These are phyloP conservation scores for Pagetopsis macropterus DNA, from an alignment of 2,797 vertebrate genomes.

Conservation along the genomic window DNA sequence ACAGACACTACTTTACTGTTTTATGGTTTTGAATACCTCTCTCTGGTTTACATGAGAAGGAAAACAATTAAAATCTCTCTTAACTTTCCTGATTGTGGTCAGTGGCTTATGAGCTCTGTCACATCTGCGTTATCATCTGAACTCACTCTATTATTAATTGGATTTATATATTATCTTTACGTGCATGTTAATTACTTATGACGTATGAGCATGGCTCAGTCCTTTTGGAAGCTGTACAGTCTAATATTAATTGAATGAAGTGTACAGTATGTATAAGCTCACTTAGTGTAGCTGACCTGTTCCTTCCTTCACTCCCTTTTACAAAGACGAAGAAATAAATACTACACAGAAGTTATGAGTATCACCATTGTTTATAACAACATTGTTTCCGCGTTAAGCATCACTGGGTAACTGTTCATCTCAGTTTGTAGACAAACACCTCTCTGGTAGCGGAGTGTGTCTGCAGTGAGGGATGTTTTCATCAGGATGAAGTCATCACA, in stretches of 20 bases:
- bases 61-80: constrained; percentile 1
- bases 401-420: not conserved
- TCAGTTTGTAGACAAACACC: constrained; percentile 1
- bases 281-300: not conserved
- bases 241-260: not conserved
- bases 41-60: constrained; percentile 2
- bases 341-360: not conserved
- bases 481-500: constrained; percentile 46
- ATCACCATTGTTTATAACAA: not conserved
- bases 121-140: constrained; percentile 3
- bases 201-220: not conserved
- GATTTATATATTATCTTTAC: constrained; percentile 14
- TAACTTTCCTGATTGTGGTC: not conserved
- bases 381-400: not conserved
- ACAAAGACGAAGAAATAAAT: not conserved
- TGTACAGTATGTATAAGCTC: not conserved
- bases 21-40: no score
- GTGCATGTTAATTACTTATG: not conserved
- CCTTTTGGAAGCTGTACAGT: not conserved
- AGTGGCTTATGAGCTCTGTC: not conserved
- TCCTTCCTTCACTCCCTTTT: not conserved
- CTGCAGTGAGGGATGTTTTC: constrained; percentile 5
- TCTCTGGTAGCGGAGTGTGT: not conserved
- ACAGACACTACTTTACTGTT: not conserved
- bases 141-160: constrained; percentile 14